phyloP scores from a whole-genome alignment of 1,140 invertebrate species.

The Aphaenogaster rudis region DNA sequence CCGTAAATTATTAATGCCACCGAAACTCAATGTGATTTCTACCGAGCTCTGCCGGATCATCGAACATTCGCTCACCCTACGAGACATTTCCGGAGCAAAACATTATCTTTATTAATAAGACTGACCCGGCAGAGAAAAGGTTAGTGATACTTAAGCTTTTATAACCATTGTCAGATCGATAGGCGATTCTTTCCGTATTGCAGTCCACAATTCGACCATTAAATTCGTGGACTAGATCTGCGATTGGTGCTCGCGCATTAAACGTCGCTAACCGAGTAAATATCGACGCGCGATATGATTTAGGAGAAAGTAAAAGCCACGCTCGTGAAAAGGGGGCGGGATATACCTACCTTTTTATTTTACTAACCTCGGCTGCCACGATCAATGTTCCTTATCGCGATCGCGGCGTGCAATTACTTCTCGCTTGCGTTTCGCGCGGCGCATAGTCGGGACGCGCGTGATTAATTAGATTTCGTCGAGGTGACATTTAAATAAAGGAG shows the following conservation, averaged over 20 bases:
- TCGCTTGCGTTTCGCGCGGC: conserved; percentile 23
- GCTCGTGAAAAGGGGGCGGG: not conserved
- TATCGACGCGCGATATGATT: not conserved
- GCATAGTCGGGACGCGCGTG: conserved; percentile 8
- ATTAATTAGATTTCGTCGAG: conserved; percentile 60
- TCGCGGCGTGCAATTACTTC: conserved; percentile 25
- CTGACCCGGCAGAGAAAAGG: conserved; percentile 18
- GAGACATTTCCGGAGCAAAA: conserved; percentile 44
- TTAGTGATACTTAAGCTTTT: not conserved
- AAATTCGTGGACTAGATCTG: not conserved
- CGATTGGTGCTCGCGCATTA: no score
- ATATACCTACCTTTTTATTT: not conserved
- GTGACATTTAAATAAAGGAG: conserved; percentile 61
- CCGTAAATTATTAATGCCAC: conserved; percentile 47
- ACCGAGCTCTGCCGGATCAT: conserved; percentile 18
- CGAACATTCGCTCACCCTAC: conserved; percentile 21
- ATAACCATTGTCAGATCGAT: not conserved
- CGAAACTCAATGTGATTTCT: conserved; percentile 22
- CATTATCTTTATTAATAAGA: conserved; percentile 39
- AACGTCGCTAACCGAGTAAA: not conserved
- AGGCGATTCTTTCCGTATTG: not conserved
- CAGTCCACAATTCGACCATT: not conserved
- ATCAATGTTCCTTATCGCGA: conserved; percentile 59
- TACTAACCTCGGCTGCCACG: not conserved
- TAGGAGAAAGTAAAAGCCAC: not conserved